Conservation (phyloP, 2,113 vertebrate species). For the Lota lota region DNA sequence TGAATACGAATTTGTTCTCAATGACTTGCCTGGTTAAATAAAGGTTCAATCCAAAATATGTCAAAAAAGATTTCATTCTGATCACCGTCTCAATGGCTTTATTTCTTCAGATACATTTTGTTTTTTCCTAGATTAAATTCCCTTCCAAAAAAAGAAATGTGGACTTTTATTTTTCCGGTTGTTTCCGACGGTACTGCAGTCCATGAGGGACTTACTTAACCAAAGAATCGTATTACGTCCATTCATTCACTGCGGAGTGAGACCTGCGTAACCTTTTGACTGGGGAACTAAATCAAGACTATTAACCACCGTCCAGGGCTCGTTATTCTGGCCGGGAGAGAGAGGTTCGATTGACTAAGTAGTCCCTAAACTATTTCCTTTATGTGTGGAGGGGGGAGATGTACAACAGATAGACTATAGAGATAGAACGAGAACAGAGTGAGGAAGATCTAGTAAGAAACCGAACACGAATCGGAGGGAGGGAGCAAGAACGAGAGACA, state of each 20-base stretch:
- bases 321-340: conserved; percentile 58
- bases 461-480: conserved; percentile 7
- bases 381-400: conserved; percentile 22
- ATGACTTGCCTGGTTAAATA: no score
- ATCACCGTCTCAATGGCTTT: no score
- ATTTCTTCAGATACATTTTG: no score
- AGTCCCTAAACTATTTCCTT: conserved; percentile 64
- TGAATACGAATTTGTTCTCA: no score
- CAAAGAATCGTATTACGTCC: conserved; percentile 64
- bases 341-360: conserved; percentile 58
- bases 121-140: no score
- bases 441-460: conserved; percentile 24
- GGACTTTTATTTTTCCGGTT: conserved; percentile 39
- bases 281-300: conserved; percentile 64
- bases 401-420: neutral
- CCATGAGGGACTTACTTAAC: conserved; percentile 60
- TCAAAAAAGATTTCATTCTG: no score
- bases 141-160: conserved; percentile 20
- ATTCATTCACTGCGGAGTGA: conserved; percentile 57
- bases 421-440: neutral
- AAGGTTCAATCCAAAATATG: no score
- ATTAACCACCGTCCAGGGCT: conserved; percentile 59
- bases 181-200: conserved; percentile 29
- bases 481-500: neutral
- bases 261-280: conserved; percentile 65